These are phyloP conservation scores for Taphrorychus bicolor DNA, from an alignment of 2,888 invertebrate species.

Conservation along the genomic window DNA sequence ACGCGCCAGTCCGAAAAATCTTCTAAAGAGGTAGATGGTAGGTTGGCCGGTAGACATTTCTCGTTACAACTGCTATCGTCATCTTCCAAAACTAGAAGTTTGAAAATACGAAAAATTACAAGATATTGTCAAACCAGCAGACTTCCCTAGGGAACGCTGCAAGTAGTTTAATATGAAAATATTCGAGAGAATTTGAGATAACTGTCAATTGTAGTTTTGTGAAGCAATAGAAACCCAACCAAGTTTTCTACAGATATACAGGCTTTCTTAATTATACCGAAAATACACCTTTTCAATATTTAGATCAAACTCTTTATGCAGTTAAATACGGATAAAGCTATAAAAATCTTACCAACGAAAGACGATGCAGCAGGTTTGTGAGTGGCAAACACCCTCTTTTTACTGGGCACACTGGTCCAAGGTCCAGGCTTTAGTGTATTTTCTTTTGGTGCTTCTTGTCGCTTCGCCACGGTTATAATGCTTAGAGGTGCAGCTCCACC, in stretches of 20 bases:
- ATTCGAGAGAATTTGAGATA: too few relatives aligned
- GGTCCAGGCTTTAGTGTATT: slow-evolving; percentile 74
- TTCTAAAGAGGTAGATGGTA: slow-evolving; percentile 58
- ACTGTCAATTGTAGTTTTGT: too few relatives aligned
- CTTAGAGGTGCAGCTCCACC: slow-evolving; percentile 58
- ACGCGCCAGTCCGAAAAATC: slow-evolving; percentile 64
- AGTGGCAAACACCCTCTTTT: slow-evolving; percentile 49
- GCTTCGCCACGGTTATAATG: slow-evolving; percentile 65
- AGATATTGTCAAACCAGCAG: too few relatives aligned
- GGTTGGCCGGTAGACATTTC: slow-evolving; percentile 39
- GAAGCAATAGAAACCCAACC: too few relatives aligned
- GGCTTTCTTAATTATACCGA: too few relatives aligned
- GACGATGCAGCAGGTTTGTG: slow-evolving; percentile 47
- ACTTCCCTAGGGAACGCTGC: too few relatives aligned
- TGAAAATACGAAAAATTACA: too few relatives aligned
- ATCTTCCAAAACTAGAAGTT: slow-evolving; percentile 37
- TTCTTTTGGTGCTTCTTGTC: slow-evolving; percentile 68
- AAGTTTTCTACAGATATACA: too few relatives aligned
- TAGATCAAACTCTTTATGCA: too few relatives aligned
- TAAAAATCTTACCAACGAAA: slow-evolving; percentile 62
- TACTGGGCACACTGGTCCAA: slow-evolving; percentile 66
- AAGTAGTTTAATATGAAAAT: too few relatives aligned
- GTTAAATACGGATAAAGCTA: too few relatives aligned
- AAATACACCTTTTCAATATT: too few relatives aligned
- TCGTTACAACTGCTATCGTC: neutral